These are phyloP conservation scores for Amphipoea oculea DNA, from an alignment of 2,888 invertebrate species.

Conservation along the genomic window DNA sequence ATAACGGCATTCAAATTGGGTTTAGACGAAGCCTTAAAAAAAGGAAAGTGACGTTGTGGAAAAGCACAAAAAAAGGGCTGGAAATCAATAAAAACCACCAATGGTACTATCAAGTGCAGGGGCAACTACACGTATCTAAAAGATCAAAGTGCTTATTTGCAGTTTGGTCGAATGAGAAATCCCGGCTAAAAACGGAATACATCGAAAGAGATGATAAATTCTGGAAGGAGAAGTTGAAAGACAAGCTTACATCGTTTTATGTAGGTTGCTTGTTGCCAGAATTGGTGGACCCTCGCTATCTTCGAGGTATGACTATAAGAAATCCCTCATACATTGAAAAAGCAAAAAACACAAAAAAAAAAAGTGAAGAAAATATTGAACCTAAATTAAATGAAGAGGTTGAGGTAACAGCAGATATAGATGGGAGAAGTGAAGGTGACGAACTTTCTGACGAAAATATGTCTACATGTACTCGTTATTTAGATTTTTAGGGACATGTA, in stretches of 20 bases:
- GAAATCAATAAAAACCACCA: slow-evolving; percentile 21
- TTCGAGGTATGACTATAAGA: slow-evolving; percentile 13
- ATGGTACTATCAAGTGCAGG: slow-evolving; percentile 17
- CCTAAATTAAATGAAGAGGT: not conserved
- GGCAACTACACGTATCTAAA: slow-evolving; percentile 20
- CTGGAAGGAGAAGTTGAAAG: slow-evolving; percentile 15
- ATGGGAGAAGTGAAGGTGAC: no score
- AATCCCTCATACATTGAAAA: slow-evolving; percentile 14
- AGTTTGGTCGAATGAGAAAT: slow-evolving; percentile 19
- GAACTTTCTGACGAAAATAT: no score
- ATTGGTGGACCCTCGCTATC: slow-evolving; percentile 2
- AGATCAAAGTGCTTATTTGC: slow-evolving; percentile 10
- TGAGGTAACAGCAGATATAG: not conserved
- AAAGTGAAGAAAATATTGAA: slow-evolving; percentile 7
- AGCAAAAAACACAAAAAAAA: not conserved
- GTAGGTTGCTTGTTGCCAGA: slow-evolving; percentile 17
- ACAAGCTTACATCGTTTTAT: slow-evolving; percentile 18
- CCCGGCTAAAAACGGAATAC: slow-evolving; percentile 20
- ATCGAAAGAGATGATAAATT: slow-evolving; percentile 16
- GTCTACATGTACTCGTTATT: no score
- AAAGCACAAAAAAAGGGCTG: slow-evolving; percentile 9
- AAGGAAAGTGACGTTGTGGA: slow-evolving; percentile 16
- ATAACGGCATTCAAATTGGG: slow-evolving; percentile 11
- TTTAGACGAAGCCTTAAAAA: slow-evolving; percentile 13
- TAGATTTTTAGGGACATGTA: no score